Evolutionary conservation across 2,113 vertebrate species (phyloP).

Genomic region (Phyllopteryx taeniolatus): DNA sequence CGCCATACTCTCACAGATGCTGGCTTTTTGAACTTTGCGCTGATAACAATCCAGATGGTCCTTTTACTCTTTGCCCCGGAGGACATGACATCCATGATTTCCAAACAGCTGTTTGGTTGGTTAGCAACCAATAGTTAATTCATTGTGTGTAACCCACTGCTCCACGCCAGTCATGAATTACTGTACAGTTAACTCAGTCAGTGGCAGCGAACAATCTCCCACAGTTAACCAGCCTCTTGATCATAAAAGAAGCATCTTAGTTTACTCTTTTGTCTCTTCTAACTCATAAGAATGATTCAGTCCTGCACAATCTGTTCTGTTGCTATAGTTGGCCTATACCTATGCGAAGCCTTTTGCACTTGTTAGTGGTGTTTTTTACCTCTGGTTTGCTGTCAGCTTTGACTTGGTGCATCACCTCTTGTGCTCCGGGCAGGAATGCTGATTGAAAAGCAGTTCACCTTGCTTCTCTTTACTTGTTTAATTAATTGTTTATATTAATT

Average conservation of each 20-base stretch:
- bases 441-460: background rate
- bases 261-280: background rate
- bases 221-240: background rate
- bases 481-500: background rate
- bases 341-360: background rate
- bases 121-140: too few relatives aligned
- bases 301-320: background rate
- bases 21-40: too few relatives aligned
- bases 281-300: background rate
- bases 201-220: background rate
- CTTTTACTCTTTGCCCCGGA: too few relatives aligned
- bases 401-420: background rate
- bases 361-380: background rate
- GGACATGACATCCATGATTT: too few relatives aligned
- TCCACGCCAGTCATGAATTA: too few relatives aligned
- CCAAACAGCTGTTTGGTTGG: too few relatives aligned
- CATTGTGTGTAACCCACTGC: too few relatives aligned
- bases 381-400: background rate
- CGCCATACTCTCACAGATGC: too few relatives aligned
- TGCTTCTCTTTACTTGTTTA: background rate
- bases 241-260: background rate
- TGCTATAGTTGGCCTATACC: background rate
- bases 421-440: background rate
- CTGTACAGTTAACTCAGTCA: background rate
- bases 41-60: too few relatives aligned